These are phyloP conservation scores for Tadarida brasiliensis DNA, from an alignment of 2,797 vertebrate genomes.

Conservation along the genomic window DNA sequence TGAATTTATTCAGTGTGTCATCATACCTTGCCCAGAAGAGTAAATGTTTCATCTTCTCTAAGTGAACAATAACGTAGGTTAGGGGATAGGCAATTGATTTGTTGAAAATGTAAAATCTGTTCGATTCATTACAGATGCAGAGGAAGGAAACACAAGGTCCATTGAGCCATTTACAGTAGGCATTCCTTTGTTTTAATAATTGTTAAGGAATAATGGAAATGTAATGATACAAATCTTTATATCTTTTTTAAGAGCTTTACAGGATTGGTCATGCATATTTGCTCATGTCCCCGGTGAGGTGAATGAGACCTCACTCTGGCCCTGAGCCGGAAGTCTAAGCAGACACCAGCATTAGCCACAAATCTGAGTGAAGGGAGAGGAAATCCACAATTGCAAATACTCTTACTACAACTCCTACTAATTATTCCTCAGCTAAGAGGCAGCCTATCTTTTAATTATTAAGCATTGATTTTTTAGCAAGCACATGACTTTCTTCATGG, in stretches of 20 bases:
- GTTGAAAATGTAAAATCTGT: slow-evolving; percentile 65
- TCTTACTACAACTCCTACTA: neutral
- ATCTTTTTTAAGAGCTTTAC: slow-evolving; percentile 59
- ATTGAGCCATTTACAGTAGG: slow-evolving; percentile 61
- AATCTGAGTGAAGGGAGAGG: neutral
- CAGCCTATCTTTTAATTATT: neutral
- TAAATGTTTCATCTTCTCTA: slow-evolving; percentile 69
- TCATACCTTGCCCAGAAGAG: slow-evolving; percentile 53
- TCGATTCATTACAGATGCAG: slow-evolving; percentile 68
- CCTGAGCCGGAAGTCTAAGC: neutral
- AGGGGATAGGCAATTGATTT: slow-evolving; percentile 72
- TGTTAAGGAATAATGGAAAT: slow-evolving; percentile 74
- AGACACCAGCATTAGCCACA: neutral
- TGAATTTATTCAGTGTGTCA: slow-evolving; percentile 61
- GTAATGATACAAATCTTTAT: slow-evolving; percentile 67
- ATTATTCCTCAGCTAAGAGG: neutral
- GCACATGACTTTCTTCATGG: neutral
- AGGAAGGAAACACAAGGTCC: slow-evolving; percentile 62
- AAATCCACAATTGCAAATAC: neutral
- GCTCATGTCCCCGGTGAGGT: neutral
- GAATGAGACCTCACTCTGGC: slow-evolving; percentile 22
- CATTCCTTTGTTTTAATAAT: slow-evolving; percentile 76
- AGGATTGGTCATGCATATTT: slow-evolving; percentile 66
- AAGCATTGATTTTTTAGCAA: neutral
- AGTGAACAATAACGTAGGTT: slow-evolving; percentile 72